Percentiles rank a stretch among this genome's conserved stretches.
These are phyloP conservation scores for Tapera naevia DNA, from an alignment of 2,797 vertebrate genomes.

Conservation along the genomic window DNA sequence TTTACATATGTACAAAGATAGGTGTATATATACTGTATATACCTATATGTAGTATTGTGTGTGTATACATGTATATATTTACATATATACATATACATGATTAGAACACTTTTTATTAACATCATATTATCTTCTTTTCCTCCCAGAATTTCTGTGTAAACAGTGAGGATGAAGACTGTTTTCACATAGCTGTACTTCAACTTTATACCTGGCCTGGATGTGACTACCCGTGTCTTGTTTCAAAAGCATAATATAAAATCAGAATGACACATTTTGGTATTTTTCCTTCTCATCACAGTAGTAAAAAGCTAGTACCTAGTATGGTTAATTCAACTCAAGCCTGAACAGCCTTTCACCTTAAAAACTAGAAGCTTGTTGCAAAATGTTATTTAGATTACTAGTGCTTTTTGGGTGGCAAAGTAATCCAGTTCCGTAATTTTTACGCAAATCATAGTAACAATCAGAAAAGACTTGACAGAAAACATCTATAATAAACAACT, in stretches of 20 bases:
- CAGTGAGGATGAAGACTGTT: not conserved
- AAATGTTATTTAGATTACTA: not conserved
- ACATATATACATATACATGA: not conserved
- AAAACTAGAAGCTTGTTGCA: not conserved
- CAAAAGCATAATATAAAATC: not conserved
- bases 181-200: not conserved
- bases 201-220: not conserved
- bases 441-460: not conserved
- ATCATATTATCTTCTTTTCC: not conserved
- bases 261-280: not conserved
- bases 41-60: too few relatives aligned
- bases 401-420: accelerated
- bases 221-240: not conserved
- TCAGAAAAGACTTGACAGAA: not conserved
- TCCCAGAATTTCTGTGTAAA: not conserved
- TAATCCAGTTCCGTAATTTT: not conserved
- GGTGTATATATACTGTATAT: not conserved
- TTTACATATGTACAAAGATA: not conserved
- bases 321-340: not conserved
- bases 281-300: not conserved
- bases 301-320: not conserved
- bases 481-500: not conserved
- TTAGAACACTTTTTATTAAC: not conserved
- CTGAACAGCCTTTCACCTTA: not conserved
- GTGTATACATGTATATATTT: too few relatives aligned